phyloP scores from a whole-genome alignment of 2,888 invertebrate genomes.

The Trypoxylon attenuatum region DNA sequence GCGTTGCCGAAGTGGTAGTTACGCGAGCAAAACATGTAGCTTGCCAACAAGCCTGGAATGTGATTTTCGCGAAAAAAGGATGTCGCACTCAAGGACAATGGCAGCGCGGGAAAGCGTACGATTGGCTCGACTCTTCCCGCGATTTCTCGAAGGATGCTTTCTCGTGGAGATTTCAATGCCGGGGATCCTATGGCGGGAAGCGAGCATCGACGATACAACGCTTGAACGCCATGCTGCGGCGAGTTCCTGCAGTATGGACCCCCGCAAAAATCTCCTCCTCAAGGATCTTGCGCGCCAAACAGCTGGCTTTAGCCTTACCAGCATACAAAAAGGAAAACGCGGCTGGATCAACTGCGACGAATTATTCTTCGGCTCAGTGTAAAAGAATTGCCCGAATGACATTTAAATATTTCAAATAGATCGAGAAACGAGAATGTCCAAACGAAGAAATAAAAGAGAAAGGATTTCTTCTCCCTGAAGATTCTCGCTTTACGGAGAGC shows the following conservation, averaged over 20 bases:
- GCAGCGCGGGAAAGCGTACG: slow-evolving; percentile 53
- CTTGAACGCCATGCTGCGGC: slow-evolving; percentile 1
- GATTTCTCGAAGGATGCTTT: slow-evolving; percentile 41
- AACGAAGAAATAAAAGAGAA: too few species aligned
- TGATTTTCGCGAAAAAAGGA: slow-evolving; percentile 23
- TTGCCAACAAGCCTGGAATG: slow-evolving; percentile 36
- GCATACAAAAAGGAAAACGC: not conserved
- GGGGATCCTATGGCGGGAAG: slow-evolving; percentile 46
- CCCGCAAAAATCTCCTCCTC: not conserved
- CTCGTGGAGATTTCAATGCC: slow-evolving; percentile 48
- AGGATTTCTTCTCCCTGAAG: too few species aligned
- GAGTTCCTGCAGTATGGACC: not conserved
- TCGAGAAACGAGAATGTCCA: too few species aligned
- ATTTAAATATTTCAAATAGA: too few species aligned
- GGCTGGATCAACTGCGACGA: not conserved
- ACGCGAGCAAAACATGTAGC: slow-evolving; percentile 30
- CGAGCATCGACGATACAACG: not conserved
- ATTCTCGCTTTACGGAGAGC: too few species aligned
- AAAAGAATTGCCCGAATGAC: too few species aligned
- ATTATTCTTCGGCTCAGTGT: too few species aligned
- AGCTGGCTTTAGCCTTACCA: not conserved
- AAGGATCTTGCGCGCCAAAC: not conserved
- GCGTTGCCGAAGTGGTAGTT: slow-evolving; percentile 3
- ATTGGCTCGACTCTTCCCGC: slow-evolving; percentile 51
- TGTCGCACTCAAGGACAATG: slow-evolving; percentile 28